Percentiles rank a stretch among this genome's conserved stretches.
Evolutionary conservation across 2,113 vertebrate species (phyloP).

Genomic region (Catharus bicknelli): DNA sequence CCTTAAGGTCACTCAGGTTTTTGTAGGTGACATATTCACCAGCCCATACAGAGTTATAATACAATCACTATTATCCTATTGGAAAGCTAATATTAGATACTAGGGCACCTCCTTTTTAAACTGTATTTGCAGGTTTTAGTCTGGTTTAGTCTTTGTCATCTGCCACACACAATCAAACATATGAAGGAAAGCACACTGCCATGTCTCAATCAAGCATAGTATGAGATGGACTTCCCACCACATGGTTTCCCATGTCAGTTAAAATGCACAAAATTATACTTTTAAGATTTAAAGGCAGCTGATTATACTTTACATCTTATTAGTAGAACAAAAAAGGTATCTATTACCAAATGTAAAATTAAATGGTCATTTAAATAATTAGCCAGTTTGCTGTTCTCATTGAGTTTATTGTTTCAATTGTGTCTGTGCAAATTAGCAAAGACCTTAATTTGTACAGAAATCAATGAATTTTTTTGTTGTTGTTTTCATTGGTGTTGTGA

Average conservation of each 20-base stretch:
- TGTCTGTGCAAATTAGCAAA: slow-evolving; percentile 59
- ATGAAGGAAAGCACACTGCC: neutral
- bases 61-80: accelerated
- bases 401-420: slow-evolving; percentile 66
- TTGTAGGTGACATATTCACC: neutral
- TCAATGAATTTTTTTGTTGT: slow-evolving; percentile 45
- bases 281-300: slow-evolving; percentile 57
- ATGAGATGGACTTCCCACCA: neutral
- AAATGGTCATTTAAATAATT: slow-evolving; percentile 71
- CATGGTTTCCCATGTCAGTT: neutral
- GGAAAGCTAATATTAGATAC: neutral
- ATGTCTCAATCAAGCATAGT: neutral
- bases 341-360: slow-evolving; percentile 71
- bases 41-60: neutral
- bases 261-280: slow-evolving; percentile 24
- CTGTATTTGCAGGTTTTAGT: neutral
- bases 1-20: accelerated
- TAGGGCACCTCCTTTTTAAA: neutral
- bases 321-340: slow-evolving; percentile 19
- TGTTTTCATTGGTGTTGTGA: neutral
- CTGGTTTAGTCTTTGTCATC: neutral
- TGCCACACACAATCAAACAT: neutral
- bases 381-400: slow-evolving; percentile 59
- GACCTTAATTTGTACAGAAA: slow-evolving; percentile 58
- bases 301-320: slow-evolving; percentile 63